A percentile compares a stretch with the other conserved stretches of the same genome.
phyloP scores from a whole-genome alignment of 2,797 vertebrate species.

The Hydrocynus forskahlii region DNA sequence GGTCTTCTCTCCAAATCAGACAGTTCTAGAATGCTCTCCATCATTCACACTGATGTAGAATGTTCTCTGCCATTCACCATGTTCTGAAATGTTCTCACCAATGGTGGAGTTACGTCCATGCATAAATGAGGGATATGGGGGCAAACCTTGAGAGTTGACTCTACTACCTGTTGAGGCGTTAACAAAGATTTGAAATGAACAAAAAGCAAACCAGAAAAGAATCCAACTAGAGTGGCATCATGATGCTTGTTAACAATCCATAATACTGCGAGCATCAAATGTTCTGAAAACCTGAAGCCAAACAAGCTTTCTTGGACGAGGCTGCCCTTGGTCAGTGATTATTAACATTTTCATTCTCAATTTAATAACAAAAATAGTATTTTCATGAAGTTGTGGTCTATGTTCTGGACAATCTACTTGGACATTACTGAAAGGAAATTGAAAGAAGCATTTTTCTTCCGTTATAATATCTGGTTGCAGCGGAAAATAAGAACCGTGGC shows the following conservation, averaged over 20 bases:
- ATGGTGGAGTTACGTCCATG: no score
- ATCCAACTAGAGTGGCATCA: no score
- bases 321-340: not conserved
- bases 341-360: not conserved
- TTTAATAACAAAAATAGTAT: not conserved
- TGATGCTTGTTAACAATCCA: no score
- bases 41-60: no score
- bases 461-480: not conserved
- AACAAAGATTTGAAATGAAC: no score
- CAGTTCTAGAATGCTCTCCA: not conserved
- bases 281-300: not conserved
- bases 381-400: not conserved
- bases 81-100: not conserved
- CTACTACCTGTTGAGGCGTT: no score
- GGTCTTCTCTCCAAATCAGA: not conserved
- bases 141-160: no score
- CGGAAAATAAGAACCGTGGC: not conserved
- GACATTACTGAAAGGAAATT: not conserved
- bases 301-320: not conserved
- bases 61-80: no score
- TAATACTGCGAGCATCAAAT: no score
- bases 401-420: not conserved
- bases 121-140: no score
- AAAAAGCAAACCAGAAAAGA: no score
- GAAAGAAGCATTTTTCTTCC: not conserved